Base-by-base conservation (phyloP, 1,140 invertebrate species). In the Atopsyche davidsoni region DNA sequence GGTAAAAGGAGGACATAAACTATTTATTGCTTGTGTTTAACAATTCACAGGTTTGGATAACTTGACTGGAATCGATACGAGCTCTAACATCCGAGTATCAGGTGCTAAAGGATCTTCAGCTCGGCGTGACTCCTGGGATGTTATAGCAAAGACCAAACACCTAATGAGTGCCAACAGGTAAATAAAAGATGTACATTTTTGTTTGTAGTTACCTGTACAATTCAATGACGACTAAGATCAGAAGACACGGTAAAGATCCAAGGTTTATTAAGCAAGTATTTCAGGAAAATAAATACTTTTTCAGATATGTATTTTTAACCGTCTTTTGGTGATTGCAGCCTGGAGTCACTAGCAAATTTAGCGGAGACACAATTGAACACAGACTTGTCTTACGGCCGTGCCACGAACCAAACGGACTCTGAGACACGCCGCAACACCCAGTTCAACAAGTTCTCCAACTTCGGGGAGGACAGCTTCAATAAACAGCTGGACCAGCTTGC, bases 81-180 rank as follows among this genome's bases (percentile, higher is more conserved):
- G 78, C 43, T 83, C 82, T 18, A 85, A 84, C 53, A 77, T 85
- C 9, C 75, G 78, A 66, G 79, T 84, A 3, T 83, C 81, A 2
- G 79, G 83, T n/a, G 74, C 80, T 59, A 78, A 82, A 58, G 70
- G 77, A 2, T 74, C 78, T 18, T 68, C 75, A 6, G 67, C 77
- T 0, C 73, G 85, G 53, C 75, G 82, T 45, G 85, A 89, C 60
- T 86, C 85, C 6, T 88, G 86, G 86, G 86, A 89, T 62, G 80
- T 82, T 1, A 81, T 87, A 17, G 81, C 85, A n/a, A 87, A 86
- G 67, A 87, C 85, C 1, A 80, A 82, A 62, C 82, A 84, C 38
- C 75, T 86, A 56, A 68, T 87, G 39, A 66, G 63, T 50, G 62
- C 63, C 22, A 70, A 65, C 57, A 71, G 67, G 70, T 72, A 23